Evolutionary conservation across 2,888 invertebrate genomes (phyloP).

Genomic region (Priapulus caudatus): DNA sequence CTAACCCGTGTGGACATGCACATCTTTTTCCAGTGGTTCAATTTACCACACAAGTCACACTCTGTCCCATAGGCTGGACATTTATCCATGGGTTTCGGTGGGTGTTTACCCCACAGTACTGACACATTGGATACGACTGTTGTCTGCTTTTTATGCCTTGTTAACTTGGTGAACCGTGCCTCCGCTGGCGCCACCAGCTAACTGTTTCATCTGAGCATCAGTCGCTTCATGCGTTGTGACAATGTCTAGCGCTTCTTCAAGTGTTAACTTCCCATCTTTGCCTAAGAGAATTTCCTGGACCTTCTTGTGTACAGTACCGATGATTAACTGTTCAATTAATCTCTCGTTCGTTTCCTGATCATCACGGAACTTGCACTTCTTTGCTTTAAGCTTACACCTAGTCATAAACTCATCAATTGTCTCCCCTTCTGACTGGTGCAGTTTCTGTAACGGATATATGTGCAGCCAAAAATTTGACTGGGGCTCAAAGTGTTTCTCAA

Average conservation of each 20-base stretch:
- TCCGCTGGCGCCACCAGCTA: background rate
- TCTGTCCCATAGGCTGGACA: background rate
- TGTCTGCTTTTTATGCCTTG: background rate
- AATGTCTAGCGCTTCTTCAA: background rate
- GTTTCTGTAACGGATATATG: background rate
- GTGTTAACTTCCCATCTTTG: background rate
- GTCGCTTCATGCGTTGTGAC: background rate
- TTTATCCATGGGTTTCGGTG: too few relatives aligned
- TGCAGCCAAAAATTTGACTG: background rate
- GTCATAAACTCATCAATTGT: background rate
- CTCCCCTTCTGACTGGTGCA: background rate
- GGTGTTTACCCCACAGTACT: too few relatives aligned
- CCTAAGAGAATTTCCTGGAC: background rate
- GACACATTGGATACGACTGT: background rate
- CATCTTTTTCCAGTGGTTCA: slow-evolving; percentile 1
- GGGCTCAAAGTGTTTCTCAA: background rate
- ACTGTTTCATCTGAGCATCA: background rate
- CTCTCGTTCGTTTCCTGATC: background rate
- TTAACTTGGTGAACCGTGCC: background rate
- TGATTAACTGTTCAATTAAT: background rate
- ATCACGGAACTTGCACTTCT: background rate
- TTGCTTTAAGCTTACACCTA: background rate
- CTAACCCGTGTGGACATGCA: background rate
- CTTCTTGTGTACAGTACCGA: background rate
- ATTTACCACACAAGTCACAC: background rate